Evolutionary conservation across 2,113 vertebrate species (phyloP).

Genomic region (Rana temporaria): DNA sequence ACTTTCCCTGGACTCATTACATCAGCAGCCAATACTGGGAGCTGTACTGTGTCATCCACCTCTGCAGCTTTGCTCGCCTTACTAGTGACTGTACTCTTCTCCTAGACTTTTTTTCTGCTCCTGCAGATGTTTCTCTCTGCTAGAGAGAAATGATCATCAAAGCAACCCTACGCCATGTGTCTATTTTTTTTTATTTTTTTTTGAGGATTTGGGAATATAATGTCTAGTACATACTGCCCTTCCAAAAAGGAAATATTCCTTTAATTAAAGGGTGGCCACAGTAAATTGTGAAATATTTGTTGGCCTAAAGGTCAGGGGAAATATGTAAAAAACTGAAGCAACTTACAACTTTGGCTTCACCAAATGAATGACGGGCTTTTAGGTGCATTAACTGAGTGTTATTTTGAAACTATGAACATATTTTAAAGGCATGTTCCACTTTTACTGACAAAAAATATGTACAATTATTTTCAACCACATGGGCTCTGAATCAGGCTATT

Average conservation of each 20-base stretch:
- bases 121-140: slow-evolving; percentile 3
- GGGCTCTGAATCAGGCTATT: too few species aligned
- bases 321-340: too few species aligned
- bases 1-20: slow-evolving; percentile 71
- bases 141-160: background rate
- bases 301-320: too few species aligned
- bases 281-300: background rate
- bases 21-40: slow-evolving; percentile 86
- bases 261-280: background rate
- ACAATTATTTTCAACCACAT: too few species aligned
- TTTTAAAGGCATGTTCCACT: too few species aligned
- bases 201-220: background rate
- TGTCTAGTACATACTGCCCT: background rate
- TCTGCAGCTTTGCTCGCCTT: slow-evolving; percentile 87
- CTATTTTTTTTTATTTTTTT: background rate
- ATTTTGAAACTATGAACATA: too few species aligned
- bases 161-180: slow-evolving; percentile 35
- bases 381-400: too few species aligned
- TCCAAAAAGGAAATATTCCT: background rate
- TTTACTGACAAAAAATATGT: too few species aligned
- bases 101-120: slow-evolving; percentile 74
- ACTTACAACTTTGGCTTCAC: too few species aligned
- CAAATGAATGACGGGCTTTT: too few species aligned
- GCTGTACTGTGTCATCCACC: slow-evolving; percentile 84
- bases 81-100: slow-evolving; percentile 84